Evolutionary conservation across 2,113 vertebrate genomes (phyloP), one percentile per base, ranked within the genome.

Genomic region (Psophia crepitans): DNA sequence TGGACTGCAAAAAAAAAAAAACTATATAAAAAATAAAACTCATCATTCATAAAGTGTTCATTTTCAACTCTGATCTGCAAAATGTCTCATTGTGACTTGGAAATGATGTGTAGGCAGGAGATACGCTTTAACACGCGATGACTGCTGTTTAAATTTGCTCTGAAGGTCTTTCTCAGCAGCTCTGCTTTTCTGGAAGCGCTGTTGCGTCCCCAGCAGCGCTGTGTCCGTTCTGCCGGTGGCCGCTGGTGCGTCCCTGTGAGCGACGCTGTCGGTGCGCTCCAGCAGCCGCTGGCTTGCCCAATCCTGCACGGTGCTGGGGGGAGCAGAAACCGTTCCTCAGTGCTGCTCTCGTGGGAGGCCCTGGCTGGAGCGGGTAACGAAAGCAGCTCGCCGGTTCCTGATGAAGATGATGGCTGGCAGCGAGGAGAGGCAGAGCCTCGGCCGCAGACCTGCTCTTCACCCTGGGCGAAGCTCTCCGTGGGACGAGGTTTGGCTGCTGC

Each of bases 11-110:
- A 44, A 35, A 60, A 35, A 51, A 15, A 65, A 23, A 20, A 35
- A 46, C 13, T 6, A 28, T 23, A 39, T 17, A 58, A 88, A 23
- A 56, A 54, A 91, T 21, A 54, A 83, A 84, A 19, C 64, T 76
- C n/a, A 24, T 90, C 63, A 65, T 90, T 95, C 93, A 80, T 56
- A 61, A 90, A 90, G 91, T 63, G 76, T 49, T 84, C 74, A 10
- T 85, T 87, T 92, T 85, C 84, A 79, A 71, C 93, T 85, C 87
- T 6, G 30, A 43, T 39, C 46, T 57, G 70, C 63, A 49, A 49
- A 28, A 20, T n/a, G 56, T 73, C 69, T 49, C 71, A 23, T n/a
- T 89, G 58, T 91, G 94, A 81, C 75, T 87, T 66, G 81, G 82
- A 69, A 61, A 46, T 69, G 80, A n/a, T 65, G 80, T 7, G 77